Percentiles rank a stretch among this genome's conserved stretches.
Evolutionary conservation across 1,140 invertebrate species (phyloP).

Genomic region (Phocides pigmalion): DNA sequence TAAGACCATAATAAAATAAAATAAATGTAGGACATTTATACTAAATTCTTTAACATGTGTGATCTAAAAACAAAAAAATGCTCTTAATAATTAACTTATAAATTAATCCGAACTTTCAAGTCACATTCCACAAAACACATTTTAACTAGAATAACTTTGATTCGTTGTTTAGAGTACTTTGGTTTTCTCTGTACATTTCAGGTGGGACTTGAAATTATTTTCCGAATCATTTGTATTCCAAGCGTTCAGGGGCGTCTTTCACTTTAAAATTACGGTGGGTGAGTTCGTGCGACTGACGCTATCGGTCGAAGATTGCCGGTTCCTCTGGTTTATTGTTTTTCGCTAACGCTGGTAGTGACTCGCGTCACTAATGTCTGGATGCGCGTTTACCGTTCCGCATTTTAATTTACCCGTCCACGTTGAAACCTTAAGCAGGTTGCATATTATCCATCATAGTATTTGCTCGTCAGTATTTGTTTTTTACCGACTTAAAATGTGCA

Average conservation of each 20-base stretch:
- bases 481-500: no score
- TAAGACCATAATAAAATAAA: no score
- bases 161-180: neutral
- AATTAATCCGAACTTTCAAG: neutral
- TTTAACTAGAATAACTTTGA: neutral
- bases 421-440: slow-evolving; percentile 8
- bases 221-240: slow-evolving; percentile 31
- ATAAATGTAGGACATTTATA: no score
- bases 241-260: slow-evolving; percentile 32
- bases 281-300: slow-evolving; percentile 13
- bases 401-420: slow-evolving; percentile 15
- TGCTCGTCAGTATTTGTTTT: neutral
- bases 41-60: no score
- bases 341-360: slow-evolving; percentile 20
- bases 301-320: slow-evolving; percentile 27
- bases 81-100: neutral
- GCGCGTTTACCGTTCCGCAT: slow-evolving; percentile 20
- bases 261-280: slow-evolving; percentile 35
- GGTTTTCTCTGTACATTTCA: slow-evolving; percentile 6
- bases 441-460: slow-evolving; percentile 1
- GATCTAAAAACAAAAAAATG: no score
- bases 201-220: slow-evolving; percentile 18
- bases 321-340: slow-evolving; percentile 30
- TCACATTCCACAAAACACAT: neutral
- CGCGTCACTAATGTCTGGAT: slow-evolving; percentile 29